Conservation (phyloP, 2,888 invertebrate species). For the Drosophila mayaguana region DNA sequence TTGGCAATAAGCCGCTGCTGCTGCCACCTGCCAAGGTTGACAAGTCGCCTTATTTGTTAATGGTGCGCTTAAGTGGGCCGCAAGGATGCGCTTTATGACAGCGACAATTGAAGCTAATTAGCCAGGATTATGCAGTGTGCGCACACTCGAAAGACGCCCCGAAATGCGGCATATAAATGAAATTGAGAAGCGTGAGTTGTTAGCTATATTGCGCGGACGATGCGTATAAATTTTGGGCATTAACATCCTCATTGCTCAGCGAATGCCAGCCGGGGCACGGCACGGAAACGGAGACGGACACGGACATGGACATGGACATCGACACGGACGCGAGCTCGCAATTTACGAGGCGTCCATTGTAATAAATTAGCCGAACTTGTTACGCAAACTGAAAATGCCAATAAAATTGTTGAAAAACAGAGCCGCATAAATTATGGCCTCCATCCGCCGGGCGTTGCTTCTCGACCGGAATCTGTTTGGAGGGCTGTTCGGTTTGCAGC, state of each 20-base stretch:
- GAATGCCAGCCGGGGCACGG: constrained; percentile 39
- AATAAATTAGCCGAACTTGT: constrained; percentile 78
- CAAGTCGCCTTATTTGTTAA: constrained; percentile 35
- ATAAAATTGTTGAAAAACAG: constrained; percentile 67
- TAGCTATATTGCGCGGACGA: constrained; percentile 35
- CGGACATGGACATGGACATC: constrained; percentile 11
- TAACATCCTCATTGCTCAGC: constrained; percentile 60
- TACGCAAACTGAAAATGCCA: constrained; percentile 68
- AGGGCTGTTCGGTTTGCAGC: background rate
- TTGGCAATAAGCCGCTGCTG: constrained; percentile 53
- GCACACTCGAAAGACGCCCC: constrained; percentile 24
- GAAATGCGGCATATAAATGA: constrained; percentile 54
- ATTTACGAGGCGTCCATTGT: constrained; percentile 74
- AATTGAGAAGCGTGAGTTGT: constrained; percentile 58
- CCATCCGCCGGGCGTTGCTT: background rate
- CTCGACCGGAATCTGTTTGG: constrained; percentile 5
- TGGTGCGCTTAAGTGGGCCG: constrained; percentile 45
- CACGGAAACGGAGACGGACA: constrained; percentile 4
- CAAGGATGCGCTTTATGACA: constrained; percentile 66
- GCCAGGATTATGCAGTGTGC: constrained; percentile 55
- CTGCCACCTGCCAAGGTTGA: constrained; percentile 39
- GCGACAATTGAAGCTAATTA: constrained; percentile 68
- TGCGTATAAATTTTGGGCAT: constrained; percentile 62
- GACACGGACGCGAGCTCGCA: constrained; percentile 22
- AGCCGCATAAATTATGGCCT: constrained; percentile 59